These are phyloP conservation scores for Poecilia velifera DNA, from an alignment of 2,797 vertebrate genomes.

Conservation along the genomic window DNA sequence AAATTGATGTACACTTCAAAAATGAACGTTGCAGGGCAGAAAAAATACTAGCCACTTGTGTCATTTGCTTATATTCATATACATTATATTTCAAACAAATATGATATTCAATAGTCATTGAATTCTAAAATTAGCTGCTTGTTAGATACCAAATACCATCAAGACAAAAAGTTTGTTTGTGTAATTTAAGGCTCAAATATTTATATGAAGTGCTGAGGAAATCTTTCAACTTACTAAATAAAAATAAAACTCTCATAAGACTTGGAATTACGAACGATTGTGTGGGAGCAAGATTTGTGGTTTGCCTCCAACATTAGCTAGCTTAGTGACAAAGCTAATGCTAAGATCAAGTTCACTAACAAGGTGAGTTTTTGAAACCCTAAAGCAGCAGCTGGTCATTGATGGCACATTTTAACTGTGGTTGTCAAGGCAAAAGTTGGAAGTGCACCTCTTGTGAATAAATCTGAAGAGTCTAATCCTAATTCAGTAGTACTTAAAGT, in stretches of 20 bases:
- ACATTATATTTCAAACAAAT: not conserved
- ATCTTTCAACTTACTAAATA: not conserved
- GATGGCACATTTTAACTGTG: not conserved
- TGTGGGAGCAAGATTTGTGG: not conserved
- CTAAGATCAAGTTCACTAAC: not conserved
- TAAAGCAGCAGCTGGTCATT: not conserved
- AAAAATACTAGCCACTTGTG: not conserved
- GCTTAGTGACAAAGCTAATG: not conserved
- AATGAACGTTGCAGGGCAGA: not conserved
- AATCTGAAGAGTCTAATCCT: not conserved
- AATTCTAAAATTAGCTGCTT: not conserved
- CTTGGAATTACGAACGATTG: not conserved
- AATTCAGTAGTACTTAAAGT: not conserved
- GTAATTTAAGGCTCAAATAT: not conserved
- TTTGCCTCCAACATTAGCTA: not conserved
- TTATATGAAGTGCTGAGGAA: not conserved
- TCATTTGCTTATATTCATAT: not conserved
- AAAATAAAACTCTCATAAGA: not conserved
- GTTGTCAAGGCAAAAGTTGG: not conserved
- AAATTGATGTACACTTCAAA: constrained; percentile 19
- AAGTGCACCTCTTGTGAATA: not conserved
- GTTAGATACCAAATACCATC: not conserved
- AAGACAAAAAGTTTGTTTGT: not conserved
- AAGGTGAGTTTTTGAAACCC: not conserved
- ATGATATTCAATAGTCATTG: not conserved